Evolutionary conservation across 2,888 invertebrate genomes (phyloP).

Genomic region (Tetramorium bicarinatum): DNA sequence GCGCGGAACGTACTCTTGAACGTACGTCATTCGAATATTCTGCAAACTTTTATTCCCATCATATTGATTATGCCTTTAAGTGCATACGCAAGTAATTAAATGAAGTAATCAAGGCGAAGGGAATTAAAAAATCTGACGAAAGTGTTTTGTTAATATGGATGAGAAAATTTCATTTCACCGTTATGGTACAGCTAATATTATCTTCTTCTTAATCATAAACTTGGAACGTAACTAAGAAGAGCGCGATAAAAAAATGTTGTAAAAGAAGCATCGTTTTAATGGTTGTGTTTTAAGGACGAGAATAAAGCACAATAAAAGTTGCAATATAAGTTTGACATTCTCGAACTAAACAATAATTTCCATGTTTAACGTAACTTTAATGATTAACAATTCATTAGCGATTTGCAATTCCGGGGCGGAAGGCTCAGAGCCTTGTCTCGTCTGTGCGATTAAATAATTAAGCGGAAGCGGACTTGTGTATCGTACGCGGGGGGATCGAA

Average conservation of each 20-base stretch:
- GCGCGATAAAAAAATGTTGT: background rate
- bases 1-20: background rate
- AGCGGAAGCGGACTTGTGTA: constrained; percentile 18
- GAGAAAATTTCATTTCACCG: background rate
- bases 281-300: background rate
- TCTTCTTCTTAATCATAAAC: background rate
- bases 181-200: constrained; percentile 3
- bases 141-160: background rate
- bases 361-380: background rate
- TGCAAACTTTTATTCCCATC: background rate
- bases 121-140: background rate
- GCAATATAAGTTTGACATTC: background rate
- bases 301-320: background rate
- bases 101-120: background rate
- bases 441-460: constrained; percentile 20
- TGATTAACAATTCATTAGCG: background rate
- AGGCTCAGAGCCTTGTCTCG: background rate
- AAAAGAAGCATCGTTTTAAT: background rate
- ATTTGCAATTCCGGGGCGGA: background rate
- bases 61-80: background rate
- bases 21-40: background rate
- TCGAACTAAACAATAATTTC: background rate
- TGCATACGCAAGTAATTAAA: background rate
- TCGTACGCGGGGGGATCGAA: constrained; percentile 11
- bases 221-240: background rate